Percentiles rank a stretch among this genome's conserved stretches.
phyloP scores from a whole-genome alignment of 92 coral and sea anemone genomes.

The Muricea muricata region DNA sequence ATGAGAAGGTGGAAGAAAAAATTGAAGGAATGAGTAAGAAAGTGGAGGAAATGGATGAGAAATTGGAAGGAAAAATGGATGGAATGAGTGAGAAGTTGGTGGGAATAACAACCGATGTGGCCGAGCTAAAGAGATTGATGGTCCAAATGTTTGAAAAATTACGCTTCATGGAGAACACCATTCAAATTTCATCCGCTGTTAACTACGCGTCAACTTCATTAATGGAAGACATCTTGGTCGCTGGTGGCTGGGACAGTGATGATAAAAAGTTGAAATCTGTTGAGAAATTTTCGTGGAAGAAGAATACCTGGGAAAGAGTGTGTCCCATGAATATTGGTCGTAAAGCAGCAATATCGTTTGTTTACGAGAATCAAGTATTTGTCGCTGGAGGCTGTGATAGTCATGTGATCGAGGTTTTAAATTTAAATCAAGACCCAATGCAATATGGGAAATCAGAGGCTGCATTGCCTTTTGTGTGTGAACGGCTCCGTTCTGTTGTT shows the following conservation, averaged over 20 bases:
- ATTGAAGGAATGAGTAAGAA: background rate
- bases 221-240: conserved; percentile 11
- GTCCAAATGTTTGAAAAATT: background rate
- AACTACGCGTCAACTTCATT: background rate
- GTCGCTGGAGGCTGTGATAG: background rate
- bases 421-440: background rate
- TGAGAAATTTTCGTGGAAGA: background rate
- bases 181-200: background rate
- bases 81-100: no score
- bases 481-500: background rate
- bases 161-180: background rate
- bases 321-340: background rate
- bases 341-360: background rate
- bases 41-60: no score
- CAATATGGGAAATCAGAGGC: background rate
- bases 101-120: background rate
- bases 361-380: background rate
- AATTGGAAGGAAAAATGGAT: no score
- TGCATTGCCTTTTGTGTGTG: background rate
- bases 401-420: background rate
- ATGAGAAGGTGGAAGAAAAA: background rate
- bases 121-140: background rate
- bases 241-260: background rate
- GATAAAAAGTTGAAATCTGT: background rate
- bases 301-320: background rate